Conservation (phyloP, 1,140 invertebrate species). For the Sminthurinus signatus region DNA sequence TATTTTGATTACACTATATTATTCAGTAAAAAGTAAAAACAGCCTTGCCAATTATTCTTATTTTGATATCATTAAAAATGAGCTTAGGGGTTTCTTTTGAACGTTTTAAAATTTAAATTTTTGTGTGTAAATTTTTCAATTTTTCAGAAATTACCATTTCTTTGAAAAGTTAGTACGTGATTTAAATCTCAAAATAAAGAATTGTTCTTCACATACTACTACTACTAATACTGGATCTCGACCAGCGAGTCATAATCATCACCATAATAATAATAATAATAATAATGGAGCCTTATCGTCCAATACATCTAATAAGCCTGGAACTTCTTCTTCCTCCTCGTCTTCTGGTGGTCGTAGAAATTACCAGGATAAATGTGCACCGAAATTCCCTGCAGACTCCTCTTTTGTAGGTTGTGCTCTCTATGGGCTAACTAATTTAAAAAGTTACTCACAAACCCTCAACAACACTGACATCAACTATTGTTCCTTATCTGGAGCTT, state of each 20-base stretch:
- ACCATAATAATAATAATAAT: not conserved
- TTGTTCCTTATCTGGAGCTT: conserved; percentile 38
- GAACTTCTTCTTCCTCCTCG: not conserved
- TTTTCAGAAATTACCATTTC: conserved; percentile 34
- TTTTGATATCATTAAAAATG: not conserved
- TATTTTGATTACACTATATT: not conserved
- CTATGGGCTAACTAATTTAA: conserved; percentile 38
- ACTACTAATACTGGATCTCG: not conserved
- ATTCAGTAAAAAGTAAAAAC: not conserved
- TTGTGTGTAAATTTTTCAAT: conserved; percentile 3
- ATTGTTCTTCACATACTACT: not conserved
- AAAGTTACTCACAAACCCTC: conserved; percentile 34
- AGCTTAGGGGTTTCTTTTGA: not conserved
- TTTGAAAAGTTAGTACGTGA: conserved; percentile 33
- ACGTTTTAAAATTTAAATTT: not conserved
- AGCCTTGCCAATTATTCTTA: no score
- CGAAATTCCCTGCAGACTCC: conserved; percentile 20
- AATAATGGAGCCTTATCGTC: not conserved
- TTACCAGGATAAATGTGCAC: conserved; percentile 22
- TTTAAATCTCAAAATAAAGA: no score
- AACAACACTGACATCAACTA: conserved; percentile 35
- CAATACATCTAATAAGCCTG: not conserved
- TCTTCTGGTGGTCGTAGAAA: not conserved
- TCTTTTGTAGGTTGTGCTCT: conserved; percentile 33
- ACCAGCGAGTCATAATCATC: not conserved